Evolutionary conservation across 2,797 vertebrate genomes (phyloP).

Genomic region (Moxostoma hubbsi): DNA sequence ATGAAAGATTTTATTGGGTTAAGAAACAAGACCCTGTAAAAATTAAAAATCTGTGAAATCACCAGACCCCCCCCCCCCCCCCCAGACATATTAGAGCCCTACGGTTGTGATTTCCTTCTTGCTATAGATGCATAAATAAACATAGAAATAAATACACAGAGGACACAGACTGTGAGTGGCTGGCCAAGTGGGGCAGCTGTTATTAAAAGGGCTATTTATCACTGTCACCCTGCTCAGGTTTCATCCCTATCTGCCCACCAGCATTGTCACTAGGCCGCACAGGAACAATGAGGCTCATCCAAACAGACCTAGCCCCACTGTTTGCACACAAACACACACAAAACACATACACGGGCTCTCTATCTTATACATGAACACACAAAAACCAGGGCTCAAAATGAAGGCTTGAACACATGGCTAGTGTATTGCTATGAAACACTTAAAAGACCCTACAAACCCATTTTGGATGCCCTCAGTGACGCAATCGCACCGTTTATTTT

Average conservation of each 20-base stretch:
- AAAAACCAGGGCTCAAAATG: constrained; percentile 55
- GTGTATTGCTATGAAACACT: constrained; percentile 49
- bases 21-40: constrained; percentile 44
- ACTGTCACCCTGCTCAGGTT: constrained; percentile 83
- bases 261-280: constrained; percentile 81
- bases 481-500: constrained; percentile 82
- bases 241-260: constrained; percentile 81
- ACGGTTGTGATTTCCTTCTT: constrained; percentile 82
- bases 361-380: constrained; percentile 53
- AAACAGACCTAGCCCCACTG: constrained; percentile 68
- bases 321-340: constrained; percentile 48
- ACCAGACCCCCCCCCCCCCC: constrained; percentile 44
- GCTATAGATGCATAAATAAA: constrained; percentile 86
- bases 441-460: constrained; percentile 62
- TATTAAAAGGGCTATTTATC: constrained; percentile 90
- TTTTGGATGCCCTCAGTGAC: constrained; percentile 60
- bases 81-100: constrained; percentile 76
- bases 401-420: constrained; percentile 44
- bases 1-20: constrained; percentile 48
- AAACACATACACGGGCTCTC: constrained; percentile 58
- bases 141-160: constrained; percentile 85
- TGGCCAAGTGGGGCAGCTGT: constrained; percentile 86
- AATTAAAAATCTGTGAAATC: constrained; percentile 53
- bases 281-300: constrained; percentile 84
- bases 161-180: constrained; percentile 82